Evolutionary conservation across 2,888 invertebrate genomes (phyloP).

Genomic region (Athalia rosae): DNA sequence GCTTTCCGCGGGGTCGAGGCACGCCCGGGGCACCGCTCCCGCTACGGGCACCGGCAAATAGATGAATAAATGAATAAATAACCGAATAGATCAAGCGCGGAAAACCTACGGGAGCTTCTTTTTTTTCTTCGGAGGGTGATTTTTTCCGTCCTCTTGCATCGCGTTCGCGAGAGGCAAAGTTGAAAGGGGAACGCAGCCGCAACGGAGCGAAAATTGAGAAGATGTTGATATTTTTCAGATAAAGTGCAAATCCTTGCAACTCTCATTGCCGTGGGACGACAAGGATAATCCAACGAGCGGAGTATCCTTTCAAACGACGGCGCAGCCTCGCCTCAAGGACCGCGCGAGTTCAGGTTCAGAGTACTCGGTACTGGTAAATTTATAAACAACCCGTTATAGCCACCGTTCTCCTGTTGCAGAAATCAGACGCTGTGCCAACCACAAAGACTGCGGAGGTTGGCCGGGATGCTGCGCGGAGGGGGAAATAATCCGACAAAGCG

Average conservation of each 20-base stretch:
- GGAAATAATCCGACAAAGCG: neutral
- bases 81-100: neutral
- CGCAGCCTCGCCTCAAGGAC: neutral
- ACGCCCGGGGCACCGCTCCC: neutral
- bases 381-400: neutral
- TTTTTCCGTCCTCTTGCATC: no score
- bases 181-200: no score
- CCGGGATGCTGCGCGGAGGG: neutral
- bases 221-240: no score
- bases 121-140: no score
- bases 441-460: neutral
- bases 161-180: no score
- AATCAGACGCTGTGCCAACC: constrained; percentile 7
- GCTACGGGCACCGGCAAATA: neutral
- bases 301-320: no score
- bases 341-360: constrained; percentile 17
- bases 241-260: no score
- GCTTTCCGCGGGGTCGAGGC: neutral
- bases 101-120: neutral
- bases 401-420: constrained; percentile 10
- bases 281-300: no score
- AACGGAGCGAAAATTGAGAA: no score
- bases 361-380: constrained; percentile 1
- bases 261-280: no score
- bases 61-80: constrained; percentile 21